A percentile compares a stretch with the other conserved stretches of the same genome.
These are phyloP conservation scores for Heliothis virescens DNA, from an alignment of 1,140 invertebrate genomes.

Conservation along the genomic window DNA sequence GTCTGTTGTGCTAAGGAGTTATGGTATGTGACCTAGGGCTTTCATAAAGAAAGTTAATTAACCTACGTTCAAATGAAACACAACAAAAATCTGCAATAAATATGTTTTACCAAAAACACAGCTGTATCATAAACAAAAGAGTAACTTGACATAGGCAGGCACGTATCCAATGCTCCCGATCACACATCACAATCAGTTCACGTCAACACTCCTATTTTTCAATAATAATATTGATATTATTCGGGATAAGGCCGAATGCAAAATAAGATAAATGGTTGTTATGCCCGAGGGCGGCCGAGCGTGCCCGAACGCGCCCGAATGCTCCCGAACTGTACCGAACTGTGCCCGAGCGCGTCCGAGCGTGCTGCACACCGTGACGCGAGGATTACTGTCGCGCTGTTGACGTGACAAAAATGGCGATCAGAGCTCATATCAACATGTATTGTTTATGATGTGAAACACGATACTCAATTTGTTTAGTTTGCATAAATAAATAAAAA, in stretches of 20 bases:
- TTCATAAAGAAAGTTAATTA: no score
- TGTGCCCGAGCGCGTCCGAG: neutral
- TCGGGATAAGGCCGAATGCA: conserved; percentile 22
- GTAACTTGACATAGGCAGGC: neutral
- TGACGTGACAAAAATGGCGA: conserved; percentile 36
- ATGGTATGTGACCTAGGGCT: no score
- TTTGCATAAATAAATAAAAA: neutral
- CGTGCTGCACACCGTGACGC: neutral
- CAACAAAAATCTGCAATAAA: no score
- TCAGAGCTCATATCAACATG: neutral
- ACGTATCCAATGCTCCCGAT: neutral
- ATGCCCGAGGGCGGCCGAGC: neutral
- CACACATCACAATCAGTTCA: conserved; percentile 15
- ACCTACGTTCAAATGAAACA: no score
- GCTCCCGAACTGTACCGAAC: no score
- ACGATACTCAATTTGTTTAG: neutral
- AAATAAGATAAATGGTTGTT: conserved; percentile 22
- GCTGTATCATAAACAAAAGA: neutral
- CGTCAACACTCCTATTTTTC: conserved; percentile 15
- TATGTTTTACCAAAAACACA: no score
- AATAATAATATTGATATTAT: conserved; percentile 35
- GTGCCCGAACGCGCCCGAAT: neutral
- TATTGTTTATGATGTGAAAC: conserved; percentile 12
- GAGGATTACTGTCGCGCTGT: conserved; percentile 8
- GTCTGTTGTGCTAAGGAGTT: no score